These are phyloP conservation scores for Orthonevra nobilis DNA, from an alignment of 2,888 invertebrate species.

Conservation along the genomic window DNA sequence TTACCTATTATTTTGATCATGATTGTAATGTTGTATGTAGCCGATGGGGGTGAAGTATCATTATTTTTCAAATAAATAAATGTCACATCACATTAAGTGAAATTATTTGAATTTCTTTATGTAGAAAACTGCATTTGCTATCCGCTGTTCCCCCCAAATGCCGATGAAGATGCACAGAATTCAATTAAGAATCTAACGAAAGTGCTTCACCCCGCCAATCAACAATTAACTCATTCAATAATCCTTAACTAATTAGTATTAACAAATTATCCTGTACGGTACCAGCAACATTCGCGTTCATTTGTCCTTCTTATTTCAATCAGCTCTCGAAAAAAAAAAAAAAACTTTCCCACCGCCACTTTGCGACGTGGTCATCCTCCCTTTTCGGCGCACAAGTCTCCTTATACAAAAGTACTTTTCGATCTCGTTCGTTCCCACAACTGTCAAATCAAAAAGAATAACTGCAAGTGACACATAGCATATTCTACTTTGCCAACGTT, in stretches of 20 bases:
- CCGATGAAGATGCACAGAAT: too few relatives aligned
- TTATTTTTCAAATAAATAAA: too few relatives aligned
- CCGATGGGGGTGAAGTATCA: too few relatives aligned
- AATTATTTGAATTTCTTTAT: too few relatives aligned
- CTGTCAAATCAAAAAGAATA: constrained; percentile 64
- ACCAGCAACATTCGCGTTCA: constrained; percentile 12
- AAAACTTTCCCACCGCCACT: constrained; percentile 66
- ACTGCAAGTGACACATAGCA: constrained; percentile 71
- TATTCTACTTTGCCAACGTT: constrained; percentile 55
- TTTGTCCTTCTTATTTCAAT: constrained; percentile 20
- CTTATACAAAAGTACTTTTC: too few relatives aligned
- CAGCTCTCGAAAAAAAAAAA: constrained; percentile 1
- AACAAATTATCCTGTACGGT: constrained; percentile 7
- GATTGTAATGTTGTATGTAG: too few relatives aligned
- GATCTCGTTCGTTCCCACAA: constrained; percentile 71
- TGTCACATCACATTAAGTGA: too few relatives aligned
- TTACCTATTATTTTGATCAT: too few relatives aligned
- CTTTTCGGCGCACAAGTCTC: too few relatives aligned
- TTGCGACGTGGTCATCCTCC: constrained; percentile 42
- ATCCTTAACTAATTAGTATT: constrained; percentile 14
- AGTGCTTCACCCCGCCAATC: not conserved
- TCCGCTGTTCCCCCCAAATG: too few relatives aligned
- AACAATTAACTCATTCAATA: constrained; percentile 1
- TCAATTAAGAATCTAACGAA: too few relatives aligned
- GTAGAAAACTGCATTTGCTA: too few relatives aligned